Conservation (phyloP, 2,113 vertebrate genomes). For the Cinclus mexicanus region DNA sequence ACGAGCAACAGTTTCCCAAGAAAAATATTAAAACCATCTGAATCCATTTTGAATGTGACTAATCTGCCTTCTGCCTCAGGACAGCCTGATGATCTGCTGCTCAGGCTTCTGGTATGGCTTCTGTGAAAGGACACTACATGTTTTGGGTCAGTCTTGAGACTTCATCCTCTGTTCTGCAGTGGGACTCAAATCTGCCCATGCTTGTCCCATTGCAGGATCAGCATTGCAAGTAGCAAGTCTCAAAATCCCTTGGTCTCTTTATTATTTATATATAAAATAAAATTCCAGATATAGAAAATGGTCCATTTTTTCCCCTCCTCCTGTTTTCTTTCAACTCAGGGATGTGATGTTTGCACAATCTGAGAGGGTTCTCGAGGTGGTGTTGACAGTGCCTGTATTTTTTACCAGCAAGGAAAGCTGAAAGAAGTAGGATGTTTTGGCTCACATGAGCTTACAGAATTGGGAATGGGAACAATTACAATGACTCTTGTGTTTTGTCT, state of each 20-base stretch:
- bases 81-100: conserved; percentile 19
- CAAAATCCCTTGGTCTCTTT: conserved; percentile 49
- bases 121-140: conserved; percentile 9
- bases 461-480: conserved; percentile 12
- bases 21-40: conserved; percentile 5
- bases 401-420: background rate
- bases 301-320: background rate
- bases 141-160: conserved; percentile 41
- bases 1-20: conserved; percentile 50
- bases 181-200: background rate
- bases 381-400: background rate
- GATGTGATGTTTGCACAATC: background rate
- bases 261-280: conserved; percentile 77
- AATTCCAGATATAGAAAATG: conserved; percentile 51
- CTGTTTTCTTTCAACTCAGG: background rate
- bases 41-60: conserved; percentile 63
- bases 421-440: conserved; percentile 14
- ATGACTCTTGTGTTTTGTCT: conserved; percentile 47
- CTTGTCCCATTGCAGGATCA: background rate
- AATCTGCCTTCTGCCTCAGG: conserved; percentile 64
- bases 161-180: background rate
- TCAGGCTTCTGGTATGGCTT: conserved; percentile 10
- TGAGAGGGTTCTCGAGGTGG: background rate
- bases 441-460: conserved; percentile 14
- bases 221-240: conserved; percentile 45